Evolutionary conservation across 2,888 invertebrate genomes (phyloP), one percentile per base, ranked within the genome.

Genomic region (Sepiola atlantica): DNA sequence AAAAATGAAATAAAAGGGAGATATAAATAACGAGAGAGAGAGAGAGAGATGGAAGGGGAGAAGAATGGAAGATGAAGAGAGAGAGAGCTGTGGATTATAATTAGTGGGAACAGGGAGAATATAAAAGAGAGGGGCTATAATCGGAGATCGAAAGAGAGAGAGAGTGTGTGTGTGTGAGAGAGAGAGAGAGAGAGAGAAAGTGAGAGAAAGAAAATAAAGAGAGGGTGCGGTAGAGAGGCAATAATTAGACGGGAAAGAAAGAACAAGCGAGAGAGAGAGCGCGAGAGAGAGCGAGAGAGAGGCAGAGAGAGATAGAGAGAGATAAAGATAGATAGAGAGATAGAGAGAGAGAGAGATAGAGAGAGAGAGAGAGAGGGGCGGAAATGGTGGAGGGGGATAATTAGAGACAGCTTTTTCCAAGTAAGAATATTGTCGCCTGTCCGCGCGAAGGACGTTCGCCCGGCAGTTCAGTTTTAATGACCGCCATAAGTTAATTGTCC

Each of bases 401-500:
- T 77, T 77, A 77, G 32, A 77, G 77, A 32, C 16, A 32, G 32
- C 77, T 77, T 77, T n/a, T 77, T 77, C 45, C 77, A 14, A n/a
- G 77, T 77, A 77, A 77, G 77, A 77, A 77, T 77, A n/a, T 77
- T 77, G n/a, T n/a, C 77, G 77, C 77, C 77, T 77, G 77, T 32
- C 77, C 77, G 77, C 32, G 77, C 77, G 77, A 77, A 77, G 77
- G 77, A 77, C 32, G 77, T n/a, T 77, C 32, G 32, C n/a, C 77
- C 16, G 2, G 18, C 77, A 16, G 77, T 77, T 77, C 77, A 32
- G 77, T n/a, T 77, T 77, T 77, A 77, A 77, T 32, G 32, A 32
- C 16, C 2, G n/a, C 77, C 2, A 77, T n/a, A 77, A 77, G 77
- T 77, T 77, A 77, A 77, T 77, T 77, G 77, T 77, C 32, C 77